Conservation (phyloP, 2,888 invertebrate species). For the Teinopalpus imperialis region DNA sequence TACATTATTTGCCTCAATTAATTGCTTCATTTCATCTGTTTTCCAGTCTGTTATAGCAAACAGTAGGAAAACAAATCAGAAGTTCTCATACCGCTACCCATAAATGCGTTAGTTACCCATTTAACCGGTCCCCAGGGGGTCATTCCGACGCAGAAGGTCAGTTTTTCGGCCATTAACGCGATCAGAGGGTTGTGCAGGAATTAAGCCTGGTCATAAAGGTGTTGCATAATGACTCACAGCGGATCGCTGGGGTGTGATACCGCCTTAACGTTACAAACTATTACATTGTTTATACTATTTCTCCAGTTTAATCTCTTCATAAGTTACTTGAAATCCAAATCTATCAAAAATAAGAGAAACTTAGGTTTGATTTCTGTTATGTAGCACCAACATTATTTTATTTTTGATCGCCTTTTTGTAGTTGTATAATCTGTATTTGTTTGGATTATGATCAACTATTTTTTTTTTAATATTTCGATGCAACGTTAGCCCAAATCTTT, state of each 20-base stretch:
- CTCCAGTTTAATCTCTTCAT: constrained; percentile 9
- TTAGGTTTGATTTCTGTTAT: no score
- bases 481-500: constrained; percentile 25
- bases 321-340: constrained; percentile 13
- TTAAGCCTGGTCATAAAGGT: constrained; percentile 71
- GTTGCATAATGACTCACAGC: constrained; percentile 69
- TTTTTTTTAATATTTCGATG: constrained; percentile 18
- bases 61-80: constrained; percentile 46
- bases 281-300: constrained; percentile 22
- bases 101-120: constrained; percentile 52
- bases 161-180: constrained; percentile 77
- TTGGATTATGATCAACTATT: constrained; percentile 16
- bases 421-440: constrained; percentile 22
- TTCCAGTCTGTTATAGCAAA: constrained; percentile 6
- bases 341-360: constrained; percentile 27
- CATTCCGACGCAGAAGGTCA: constrained; percentile 70
- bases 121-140: constrained; percentile 66
- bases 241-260: constrained; percentile 46
- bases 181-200: constrained; percentile 65
- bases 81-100: constrained; percentile 38
- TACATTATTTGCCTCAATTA: no score
- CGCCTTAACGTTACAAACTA: constrained; percentile 1
- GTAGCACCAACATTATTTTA: no score
- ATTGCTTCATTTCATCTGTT: no score
- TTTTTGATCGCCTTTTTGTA: constrained; percentile 1